A percentile compares a stretch with the other conserved stretches of the same genome.
Conservation (phyloP, 2,797 vertebrate genomes). For the Gobio occitaniae region DNA sequence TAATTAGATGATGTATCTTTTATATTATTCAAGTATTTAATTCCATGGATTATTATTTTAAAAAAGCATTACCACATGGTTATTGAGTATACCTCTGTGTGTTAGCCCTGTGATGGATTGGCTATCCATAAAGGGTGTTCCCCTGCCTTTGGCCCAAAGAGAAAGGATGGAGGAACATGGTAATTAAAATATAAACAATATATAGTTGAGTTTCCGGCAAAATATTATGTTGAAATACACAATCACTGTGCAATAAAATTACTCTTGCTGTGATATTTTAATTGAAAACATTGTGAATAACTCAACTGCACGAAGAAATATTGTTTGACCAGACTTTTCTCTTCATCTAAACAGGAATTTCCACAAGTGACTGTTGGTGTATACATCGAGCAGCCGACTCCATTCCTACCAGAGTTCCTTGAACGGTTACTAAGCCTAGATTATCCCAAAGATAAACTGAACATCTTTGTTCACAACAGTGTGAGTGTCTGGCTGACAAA, state of each 20-base stretch:
- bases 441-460: slow-evolving; percentile 90
- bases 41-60: not conserved
- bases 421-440: slow-evolving; percentile 86
- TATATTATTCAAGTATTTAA: not conserved
- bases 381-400: slow-evolving; percentile 96
- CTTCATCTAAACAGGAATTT: slow-evolving; percentile 81
- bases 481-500: slow-evolving; percentile 78
- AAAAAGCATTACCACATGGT: not conserved
- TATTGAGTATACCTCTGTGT: not conserved
- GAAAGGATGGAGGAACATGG: not conserved
- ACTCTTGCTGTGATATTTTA: not conserved
- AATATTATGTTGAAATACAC: not conserved
- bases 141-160: not conserved
- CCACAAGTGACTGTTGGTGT: slow-evolving; percentile 89
- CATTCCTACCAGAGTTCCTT: slow-evolving; percentile 94
- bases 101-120: not conserved
- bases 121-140: not conserved
- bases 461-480: slow-evolving; percentile 93
- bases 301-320: not conserved
- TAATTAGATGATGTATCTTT: not conserved
- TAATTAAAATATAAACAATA: not conserved
- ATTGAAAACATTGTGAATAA: slow-evolving; percentile 13
- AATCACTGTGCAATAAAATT: not conserved
- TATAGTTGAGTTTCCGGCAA: not conserved
- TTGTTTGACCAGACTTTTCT: not conserved